Evolutionary conservation across 2,888 invertebrate species (phyloP).

Genomic region (Scaptomyza tumidula): DNA sequence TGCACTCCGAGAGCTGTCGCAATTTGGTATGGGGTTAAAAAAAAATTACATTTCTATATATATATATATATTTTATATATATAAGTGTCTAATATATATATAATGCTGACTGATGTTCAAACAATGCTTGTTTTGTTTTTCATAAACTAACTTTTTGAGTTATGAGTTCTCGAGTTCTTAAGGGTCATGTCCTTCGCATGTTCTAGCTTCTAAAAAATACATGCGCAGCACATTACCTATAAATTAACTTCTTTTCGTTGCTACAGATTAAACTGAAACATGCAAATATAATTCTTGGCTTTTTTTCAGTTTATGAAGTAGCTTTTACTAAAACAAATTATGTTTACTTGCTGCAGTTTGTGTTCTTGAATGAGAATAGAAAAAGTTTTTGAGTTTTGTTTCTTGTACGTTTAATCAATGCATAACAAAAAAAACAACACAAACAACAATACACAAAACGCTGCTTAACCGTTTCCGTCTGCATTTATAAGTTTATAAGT

Average conservation of each 20-base stretch:
- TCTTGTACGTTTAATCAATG: constrained; percentile 9
- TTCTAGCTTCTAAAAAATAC: constrained; percentile 1
- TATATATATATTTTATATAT: constrained; percentile 24
- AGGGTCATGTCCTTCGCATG: constrained; percentile 22
- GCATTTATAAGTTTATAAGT: constrained; percentile 23
- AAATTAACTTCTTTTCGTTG: constrained; percentile 9
- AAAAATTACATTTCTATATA: constrained; percentile 17
- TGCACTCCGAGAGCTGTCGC: constrained; percentile 85
- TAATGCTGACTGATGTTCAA: constrained; percentile 69
- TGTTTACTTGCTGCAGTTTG: constrained; percentile 28
- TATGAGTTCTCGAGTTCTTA: constrained; percentile 22
- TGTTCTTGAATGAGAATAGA: constrained; percentile 33
- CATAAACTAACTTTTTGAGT: constrained; percentile 33
- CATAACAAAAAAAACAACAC: constrained; percentile 34
- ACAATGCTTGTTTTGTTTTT: constrained; percentile 75
- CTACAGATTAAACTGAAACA: not conserved
- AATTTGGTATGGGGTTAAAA: constrained; percentile 84
- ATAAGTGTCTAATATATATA: constrained; percentile 35
- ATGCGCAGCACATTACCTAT: constrained; percentile 28
- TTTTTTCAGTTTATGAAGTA: constrained; percentile 11
- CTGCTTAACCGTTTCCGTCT: constrained; percentile 43
- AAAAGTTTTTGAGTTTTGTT: constrained; percentile 36
- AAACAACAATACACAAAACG: constrained; percentile 30
- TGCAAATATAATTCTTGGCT: not conserved
- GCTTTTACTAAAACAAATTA: constrained; percentile 16